These are phyloP conservation scores for Bolborhynchus lineola DNA, from an alignment of 2,113 vertebrate species.

Conservation along the genomic window DNA sequence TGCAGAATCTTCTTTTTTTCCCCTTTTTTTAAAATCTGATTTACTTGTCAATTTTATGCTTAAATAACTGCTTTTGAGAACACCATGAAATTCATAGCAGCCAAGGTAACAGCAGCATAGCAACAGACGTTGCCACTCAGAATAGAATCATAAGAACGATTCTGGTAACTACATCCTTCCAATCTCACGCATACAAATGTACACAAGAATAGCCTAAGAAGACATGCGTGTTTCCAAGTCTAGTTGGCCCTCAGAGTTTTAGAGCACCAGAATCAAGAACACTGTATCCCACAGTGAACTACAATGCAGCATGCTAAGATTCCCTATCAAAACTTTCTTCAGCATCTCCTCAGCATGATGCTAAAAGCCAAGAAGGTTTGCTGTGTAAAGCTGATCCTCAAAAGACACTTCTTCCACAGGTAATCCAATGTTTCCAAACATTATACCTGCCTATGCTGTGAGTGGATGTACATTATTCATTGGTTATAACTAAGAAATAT, in stretches of 20 bases:
- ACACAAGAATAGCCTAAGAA: background rate
- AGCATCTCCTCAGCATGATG: background rate
- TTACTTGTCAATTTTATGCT: conserved; percentile 4
- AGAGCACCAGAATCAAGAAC: background rate
- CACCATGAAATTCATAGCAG: conserved; percentile 30
- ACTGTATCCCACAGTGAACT: background rate
- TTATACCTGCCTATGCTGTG: fast-evolving
- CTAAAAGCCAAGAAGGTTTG: background rate
- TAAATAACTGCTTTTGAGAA: conserved; percentile 27
- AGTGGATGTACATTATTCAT: background rate
- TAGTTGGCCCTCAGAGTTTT: background rate
- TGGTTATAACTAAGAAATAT: background rate
- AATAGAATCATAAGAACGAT: background rate
- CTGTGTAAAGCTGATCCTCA: background rate
- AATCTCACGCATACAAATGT: background rate
- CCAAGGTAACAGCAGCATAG: conserved; percentile 41
- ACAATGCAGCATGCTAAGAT: background rate
- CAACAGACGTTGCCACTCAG: conserved; percentile 50
- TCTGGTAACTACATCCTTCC: background rate
- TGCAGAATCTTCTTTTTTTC: background rate
- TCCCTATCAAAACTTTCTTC: background rate
- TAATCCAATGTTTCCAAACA: background rate
- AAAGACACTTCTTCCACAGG: background rate
- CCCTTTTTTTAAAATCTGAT: background rate
- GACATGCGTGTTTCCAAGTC: background rate